A percentile compares a stretch with the other conserved stretches of the same genome.
Evolutionary conservation across 2,113 vertebrate genomes (phyloP).

Genomic region (Chloebia gouldiae): DNA sequence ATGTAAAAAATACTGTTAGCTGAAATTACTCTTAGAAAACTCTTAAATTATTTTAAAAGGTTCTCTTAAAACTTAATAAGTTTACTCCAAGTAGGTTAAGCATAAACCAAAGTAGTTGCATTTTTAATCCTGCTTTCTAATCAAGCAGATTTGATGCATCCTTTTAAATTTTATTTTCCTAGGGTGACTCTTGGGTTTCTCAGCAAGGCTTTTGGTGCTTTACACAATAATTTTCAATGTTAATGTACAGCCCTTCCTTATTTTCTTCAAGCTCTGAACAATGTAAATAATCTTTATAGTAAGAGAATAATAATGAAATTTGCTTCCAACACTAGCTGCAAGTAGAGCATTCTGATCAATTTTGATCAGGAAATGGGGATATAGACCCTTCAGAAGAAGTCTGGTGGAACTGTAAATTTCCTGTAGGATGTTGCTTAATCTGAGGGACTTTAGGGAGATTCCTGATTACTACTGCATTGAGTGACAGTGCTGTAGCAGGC

Average conservation of each 20-base stretch:
- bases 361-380: neutral
- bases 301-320: neutral
- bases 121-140: neutral
- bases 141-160: neutral
- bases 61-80: neutral
- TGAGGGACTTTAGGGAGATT: neutral
- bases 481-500: neutral
- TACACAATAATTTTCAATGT: neutral
- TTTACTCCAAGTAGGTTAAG: neutral
- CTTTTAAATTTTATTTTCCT: neutral
- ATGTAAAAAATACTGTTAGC: neutral
- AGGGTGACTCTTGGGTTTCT: neutral
- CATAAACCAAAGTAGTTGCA: neutral
- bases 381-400: neutral
- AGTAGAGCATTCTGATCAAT: neutral
- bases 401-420: neutral
- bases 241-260: neutral
- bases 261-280: neutral
- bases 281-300: neutral
- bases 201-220: neutral
- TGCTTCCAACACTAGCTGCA: neutral
- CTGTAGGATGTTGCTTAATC: neutral
- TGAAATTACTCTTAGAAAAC: neutral
- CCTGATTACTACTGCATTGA: neutral
- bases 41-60: neutral